phyloP scores from a whole-genome alignment of 2,113 vertebrate genomes.

The Halcyon senegalensis region DNA sequence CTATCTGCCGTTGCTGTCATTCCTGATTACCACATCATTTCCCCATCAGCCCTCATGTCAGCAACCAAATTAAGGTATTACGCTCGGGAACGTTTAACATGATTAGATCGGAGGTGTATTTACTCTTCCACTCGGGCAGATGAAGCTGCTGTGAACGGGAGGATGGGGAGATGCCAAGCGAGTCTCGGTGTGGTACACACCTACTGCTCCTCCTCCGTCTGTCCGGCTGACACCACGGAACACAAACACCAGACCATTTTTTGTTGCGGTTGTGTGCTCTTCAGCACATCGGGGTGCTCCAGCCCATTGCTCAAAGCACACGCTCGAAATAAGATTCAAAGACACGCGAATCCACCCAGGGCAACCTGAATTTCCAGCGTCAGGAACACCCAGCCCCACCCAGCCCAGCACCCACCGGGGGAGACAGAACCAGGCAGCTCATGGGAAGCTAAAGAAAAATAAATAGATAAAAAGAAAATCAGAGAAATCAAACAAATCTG shows the following conservation, averaged over 20 bases:
- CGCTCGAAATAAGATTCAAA: background rate
- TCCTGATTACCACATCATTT: constrained; percentile 18
- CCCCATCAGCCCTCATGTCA: constrained; percentile 52
- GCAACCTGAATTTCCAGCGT: background rate
- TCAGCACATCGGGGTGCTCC: background rate
- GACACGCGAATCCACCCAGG: background rate
- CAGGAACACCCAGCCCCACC: background rate
- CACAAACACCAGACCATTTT: background rate
- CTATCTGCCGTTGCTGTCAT: constrained; percentile 13
- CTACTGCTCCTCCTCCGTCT: background rate
- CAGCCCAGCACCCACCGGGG: background rate
- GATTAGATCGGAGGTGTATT: constrained; percentile 33
- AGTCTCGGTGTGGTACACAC: background rate
- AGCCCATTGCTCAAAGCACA: background rate
- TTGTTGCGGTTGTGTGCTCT: background rate
- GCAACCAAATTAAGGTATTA: constrained; percentile 64
- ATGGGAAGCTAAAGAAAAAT: background rate
- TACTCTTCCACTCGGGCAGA: constrained; percentile 10
- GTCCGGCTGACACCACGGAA: background rate
- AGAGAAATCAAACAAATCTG: background rate
- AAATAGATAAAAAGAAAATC: background rate
- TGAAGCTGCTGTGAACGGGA: background rate
- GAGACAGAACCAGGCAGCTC: background rate
- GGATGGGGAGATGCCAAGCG: constrained; percentile 25
- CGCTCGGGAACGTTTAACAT: constrained; percentile 18